These are phyloP conservation scores for Thalassaphorura encarpata DNA, from an alignment of 1,140 invertebrate species.

Conservation along the genomic window DNA sequence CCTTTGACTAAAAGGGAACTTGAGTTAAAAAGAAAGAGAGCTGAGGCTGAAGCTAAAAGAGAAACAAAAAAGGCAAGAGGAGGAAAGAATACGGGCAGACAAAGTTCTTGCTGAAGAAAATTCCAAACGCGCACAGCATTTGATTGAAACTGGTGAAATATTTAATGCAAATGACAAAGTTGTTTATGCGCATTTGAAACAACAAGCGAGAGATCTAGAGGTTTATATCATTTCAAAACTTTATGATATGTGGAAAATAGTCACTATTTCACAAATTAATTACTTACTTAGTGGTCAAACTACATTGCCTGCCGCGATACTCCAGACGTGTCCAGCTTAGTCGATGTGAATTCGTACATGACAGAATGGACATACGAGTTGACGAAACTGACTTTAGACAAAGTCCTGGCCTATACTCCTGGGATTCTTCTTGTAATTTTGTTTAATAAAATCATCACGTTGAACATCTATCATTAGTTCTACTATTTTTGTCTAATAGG, in stretches of 20 bases:
- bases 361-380: slow-evolving; percentile 7
- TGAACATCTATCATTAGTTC: too few species aligned
- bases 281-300: not conserved
- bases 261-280: not conserved
- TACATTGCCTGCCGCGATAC: slow-evolving; percentile 2
- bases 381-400: slow-evolving; percentile 2
- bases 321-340: slow-evolving; percentile 4
- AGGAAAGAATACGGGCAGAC: not conserved
- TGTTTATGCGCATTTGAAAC: too few species aligned
- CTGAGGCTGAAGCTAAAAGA: not conserved
- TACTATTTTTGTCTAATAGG: too few species aligned
- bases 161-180: too few species aligned
- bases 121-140: not conserved
- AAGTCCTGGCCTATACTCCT: not conserved
- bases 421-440: not conserved
- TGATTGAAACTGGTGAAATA: slow-evolving; percentile 1
- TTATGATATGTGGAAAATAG: not conserved
- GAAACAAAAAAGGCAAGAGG: not conserved
- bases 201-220: too few species aligned
- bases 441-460: not conserved
- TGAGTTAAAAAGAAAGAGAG: slow-evolving; percentile 1
- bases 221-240: too few species aligned
- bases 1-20: too few species aligned
- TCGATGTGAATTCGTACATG: slow-evolving; percentile 9
- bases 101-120: slow-evolving; percentile 7